Percentiles rank a stretch among this genome's conserved stretches.
Evolutionary conservation across 2,888 invertebrate species (phyloP).

Genomic region (Nycteola revayana): DNA sequence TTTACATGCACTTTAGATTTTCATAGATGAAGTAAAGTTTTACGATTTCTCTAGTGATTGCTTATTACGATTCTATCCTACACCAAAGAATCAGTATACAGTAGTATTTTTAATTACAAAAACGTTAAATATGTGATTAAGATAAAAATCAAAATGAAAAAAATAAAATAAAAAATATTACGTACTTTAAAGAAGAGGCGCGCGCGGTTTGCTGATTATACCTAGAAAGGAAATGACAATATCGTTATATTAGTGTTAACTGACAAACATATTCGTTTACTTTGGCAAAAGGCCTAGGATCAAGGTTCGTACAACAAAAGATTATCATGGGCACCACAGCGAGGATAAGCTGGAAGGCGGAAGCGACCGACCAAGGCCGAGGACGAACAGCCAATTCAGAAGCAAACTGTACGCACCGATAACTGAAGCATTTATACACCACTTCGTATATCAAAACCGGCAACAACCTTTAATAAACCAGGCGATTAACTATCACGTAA

Average conservation of each 20-base stretch:
- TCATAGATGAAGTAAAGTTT: no score
- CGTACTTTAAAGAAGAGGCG: constrained; percentile 79
- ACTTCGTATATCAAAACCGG: no score
- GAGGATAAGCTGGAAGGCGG: constrained; percentile 78
- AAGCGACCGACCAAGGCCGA: constrained; percentile 75
- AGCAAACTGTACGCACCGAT: constrained; percentile 57
- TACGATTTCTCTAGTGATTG: no score
- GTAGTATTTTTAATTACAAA: no score
- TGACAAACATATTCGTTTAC: constrained; percentile 48
- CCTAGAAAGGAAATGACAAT: constrained; percentile 77
- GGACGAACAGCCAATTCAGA: constrained; percentile 71
- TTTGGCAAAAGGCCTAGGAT: constrained; percentile 68
- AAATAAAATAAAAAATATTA: constrained; percentile 48
- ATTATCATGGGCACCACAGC: constrained; percentile 72
- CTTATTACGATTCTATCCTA: no score
- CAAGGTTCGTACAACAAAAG: constrained; percentile 71
- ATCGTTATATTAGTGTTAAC: constrained; percentile 48
- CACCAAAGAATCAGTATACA: no score
- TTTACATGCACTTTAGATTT: no score
- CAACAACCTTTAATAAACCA: no score
- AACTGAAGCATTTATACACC: constrained; percentile 50
- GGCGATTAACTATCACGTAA: background rate
- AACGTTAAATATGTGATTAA: no score
- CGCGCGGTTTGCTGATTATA: constrained; percentile 80
- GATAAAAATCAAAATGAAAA: no score